Base-by-base conservation (phyloP, 2,888 invertebrate genomes). In the Eupithecia tripunctaria region DNA sequence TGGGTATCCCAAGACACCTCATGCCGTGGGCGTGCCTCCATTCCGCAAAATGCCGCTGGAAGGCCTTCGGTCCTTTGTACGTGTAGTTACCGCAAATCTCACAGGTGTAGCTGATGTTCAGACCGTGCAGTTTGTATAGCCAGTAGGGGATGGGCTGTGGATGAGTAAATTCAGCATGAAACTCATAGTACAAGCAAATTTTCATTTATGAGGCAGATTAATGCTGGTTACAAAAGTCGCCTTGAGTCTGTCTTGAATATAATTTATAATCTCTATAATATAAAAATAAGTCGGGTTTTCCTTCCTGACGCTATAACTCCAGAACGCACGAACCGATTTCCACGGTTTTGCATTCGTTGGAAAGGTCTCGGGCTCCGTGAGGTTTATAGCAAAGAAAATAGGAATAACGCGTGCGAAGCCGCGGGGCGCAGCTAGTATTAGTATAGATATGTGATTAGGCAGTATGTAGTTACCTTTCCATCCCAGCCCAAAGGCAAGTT, bases 51-150 rank as follows among this genome's bases (percentile, higher is more conserved):
- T 99, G 99, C 66, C 99, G 95, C 90, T 99, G 99, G 92, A 99
- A 99, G 27, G 99, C 99, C 91, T 99, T 99, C 0, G 99, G 99
- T 0, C 99, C 99, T 86, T 97, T 99, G 93, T 99, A 99, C 0
- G 98, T 98, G 85, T 97, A 99, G 94, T 99, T 99, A 32, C 99
- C 99, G 89, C 99, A 99, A 79, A 99, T 99, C 91, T 99, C 99
- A 89, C 99, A 99, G 74, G 98, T 98, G 90, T 99, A 99, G 88
- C 98, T 99, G 77, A 99, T 99, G 90, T 99, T 99, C 14, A 99
- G 95, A 0, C 99, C 99, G 87, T 99, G 99, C 8, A 99, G 95
- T 90, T 99, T 99, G 94, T 99, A 99, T 71, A 99, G 91, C 99
- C 99, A 99, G 91, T 99, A 99, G 0, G 99, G 99, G 68, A 94